phyloP scores from a whole-genome alignment of 2,113 vertebrate species.

The Leiothrix lutea region DNA sequence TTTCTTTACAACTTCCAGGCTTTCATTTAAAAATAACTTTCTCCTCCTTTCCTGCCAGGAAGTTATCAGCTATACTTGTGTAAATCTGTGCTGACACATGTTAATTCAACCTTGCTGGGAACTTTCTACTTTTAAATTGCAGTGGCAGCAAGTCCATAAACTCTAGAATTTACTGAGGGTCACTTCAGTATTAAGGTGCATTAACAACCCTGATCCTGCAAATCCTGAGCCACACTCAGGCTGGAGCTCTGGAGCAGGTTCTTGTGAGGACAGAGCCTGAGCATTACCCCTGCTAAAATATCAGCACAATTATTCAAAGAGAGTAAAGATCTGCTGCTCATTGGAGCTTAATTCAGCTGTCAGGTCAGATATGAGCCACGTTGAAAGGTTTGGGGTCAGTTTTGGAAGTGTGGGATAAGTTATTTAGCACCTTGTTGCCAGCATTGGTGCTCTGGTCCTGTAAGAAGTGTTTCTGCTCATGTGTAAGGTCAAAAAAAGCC shows the following conservation, averaged over 20 bases:
- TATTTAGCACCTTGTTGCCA: background rate
- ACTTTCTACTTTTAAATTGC: conserved; percentile 16
- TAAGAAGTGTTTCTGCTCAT: background rate
- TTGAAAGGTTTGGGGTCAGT: background rate
- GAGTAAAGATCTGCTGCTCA: background rate
- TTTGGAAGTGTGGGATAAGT: background rate
- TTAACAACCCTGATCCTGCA: background rate
- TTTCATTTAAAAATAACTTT: conserved; percentile 19
- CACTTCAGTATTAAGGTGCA: background rate
- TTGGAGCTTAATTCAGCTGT: background rate
- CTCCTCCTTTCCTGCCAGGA: background rate
- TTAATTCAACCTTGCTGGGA: conserved; percentile 55
- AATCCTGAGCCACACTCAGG: background rate
- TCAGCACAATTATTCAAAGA: background rate
- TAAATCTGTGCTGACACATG: conserved; percentile 51
- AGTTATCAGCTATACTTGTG: conserved; percentile 15
- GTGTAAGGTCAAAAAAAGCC: background rate
- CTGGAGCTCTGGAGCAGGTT: background rate
- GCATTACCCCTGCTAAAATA: background rate
- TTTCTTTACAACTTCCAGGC: background rate
- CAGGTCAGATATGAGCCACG: background rate
- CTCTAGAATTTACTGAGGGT: conserved; percentile 8
- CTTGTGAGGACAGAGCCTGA: background rate
- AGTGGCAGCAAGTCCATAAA: conserved; percentile 48
- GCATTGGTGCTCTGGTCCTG: background rate